These are phyloP conservation scores for Araneus ventricosus DNA, from an alignment of 1,140 invertebrate species.

Conservation along the genomic window DNA sequence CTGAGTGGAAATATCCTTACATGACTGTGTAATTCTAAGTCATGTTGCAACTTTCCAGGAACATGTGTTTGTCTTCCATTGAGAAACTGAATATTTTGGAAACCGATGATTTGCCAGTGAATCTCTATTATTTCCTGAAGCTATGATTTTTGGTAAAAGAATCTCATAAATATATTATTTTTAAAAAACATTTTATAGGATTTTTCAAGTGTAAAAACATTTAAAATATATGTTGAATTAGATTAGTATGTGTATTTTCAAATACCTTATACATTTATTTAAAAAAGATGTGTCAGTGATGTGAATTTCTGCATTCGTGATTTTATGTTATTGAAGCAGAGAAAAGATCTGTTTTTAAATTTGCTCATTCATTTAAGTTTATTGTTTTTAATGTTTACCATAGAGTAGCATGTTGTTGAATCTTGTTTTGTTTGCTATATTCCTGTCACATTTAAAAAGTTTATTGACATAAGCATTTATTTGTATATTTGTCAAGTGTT, in stretches of 20 bases:
- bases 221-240: neutral
- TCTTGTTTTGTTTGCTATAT: neutral
- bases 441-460: neutral
- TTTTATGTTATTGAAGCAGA: too few species aligned
- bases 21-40: conserved; percentile 83
- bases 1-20: conserved; percentile 93
- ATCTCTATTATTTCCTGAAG: neutral
- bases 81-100: neutral
- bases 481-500: neutral
- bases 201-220: neutral
- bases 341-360: too few species aligned
- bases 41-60: neutral
- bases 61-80: neutral
- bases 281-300: too few species aligned
- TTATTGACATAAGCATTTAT: neutral
- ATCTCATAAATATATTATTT: conserved; percentile 10
- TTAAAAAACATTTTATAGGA: neutral
- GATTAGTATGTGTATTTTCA: neutral
- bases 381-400: neutral
- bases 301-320: too few species aligned
- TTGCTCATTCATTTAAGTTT: neutral
- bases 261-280: neutral
- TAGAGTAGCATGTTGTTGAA: neutral
- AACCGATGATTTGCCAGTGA: neutral
- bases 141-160: neutral